Percentiles rank a stretch among this genome's conserved stretches.
Conservation (phyloP, 64 coral and sea anemone genomes). For the Acropora yongei region DNA sequence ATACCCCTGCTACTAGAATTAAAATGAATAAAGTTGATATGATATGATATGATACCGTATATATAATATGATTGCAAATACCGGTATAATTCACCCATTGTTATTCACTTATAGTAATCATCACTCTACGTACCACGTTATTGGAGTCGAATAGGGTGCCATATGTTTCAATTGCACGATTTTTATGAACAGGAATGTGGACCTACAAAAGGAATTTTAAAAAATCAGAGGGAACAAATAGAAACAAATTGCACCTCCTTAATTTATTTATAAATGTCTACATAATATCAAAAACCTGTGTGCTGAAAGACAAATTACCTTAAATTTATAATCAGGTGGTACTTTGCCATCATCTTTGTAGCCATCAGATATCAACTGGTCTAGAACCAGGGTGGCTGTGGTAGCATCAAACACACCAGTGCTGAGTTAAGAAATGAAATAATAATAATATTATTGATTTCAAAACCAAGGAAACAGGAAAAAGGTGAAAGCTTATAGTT, state of each 20-base stretch:
- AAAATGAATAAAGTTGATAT: too few species aligned
- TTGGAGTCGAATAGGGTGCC: conserved; percentile 72
- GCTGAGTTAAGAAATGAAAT: neutral
- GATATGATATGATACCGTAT: too few species aligned
- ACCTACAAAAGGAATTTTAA: conserved; percentile 55
- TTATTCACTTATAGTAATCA: too few species aligned
- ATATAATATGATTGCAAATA: too few species aligned
- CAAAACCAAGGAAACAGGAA: neutral
- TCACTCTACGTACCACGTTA: conserved; percentile 24
- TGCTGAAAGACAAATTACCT: conserved; percentile 46
- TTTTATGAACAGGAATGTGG: conserved; percentile 90
- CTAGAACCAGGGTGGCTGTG: conserved; percentile 75
- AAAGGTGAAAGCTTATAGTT: too few species aligned
- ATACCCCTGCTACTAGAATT: too few species aligned
- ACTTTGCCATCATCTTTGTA: conserved; percentile 75
- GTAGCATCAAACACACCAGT: conserved; percentile 75
- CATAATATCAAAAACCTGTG: too few species aligned
- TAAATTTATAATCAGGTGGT: conserved; percentile 87
- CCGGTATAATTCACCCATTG: too few species aligned
- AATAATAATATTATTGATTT: neutral
- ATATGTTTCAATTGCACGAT: conserved; percentile 84
- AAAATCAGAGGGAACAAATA: too few species aligned
- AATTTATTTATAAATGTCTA: too few species aligned
- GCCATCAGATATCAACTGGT: conserved; percentile 86
- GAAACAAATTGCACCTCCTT: too few species aligned